Evolutionary conservation across 2,888 invertebrate genomes (phyloP), one percentile per base, ranked within the genome.

Genomic region (Eledona agricola): DNA sequence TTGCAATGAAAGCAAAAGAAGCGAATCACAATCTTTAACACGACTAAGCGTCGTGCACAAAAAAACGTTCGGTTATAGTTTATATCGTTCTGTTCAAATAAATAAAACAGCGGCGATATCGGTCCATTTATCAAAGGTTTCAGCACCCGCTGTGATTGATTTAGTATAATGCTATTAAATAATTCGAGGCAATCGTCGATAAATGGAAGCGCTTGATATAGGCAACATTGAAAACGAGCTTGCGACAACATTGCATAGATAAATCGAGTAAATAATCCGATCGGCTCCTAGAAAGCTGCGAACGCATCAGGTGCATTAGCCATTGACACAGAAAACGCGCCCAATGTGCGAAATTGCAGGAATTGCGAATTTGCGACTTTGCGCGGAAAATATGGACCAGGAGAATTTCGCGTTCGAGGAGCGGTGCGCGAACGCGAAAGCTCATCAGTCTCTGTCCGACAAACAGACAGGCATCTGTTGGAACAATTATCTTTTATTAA

Each of bases 401-500:
- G n/a, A n/a, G n/a, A 25, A 25, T 9, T 25, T 9, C 4, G 25
- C 4, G 5, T 3, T 25, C 7, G 5, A n/a, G 5, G 3, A 4
- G 7, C 6, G n/a, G 5, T 3, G 7, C 7, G 25, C n/a, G 25
- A 25, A 25, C 7, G 6, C 4, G 12, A 29, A 29, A 29, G 12
- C 11, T 20, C 9, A 35, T 20, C 20, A 11, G 10, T 10, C 7
- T 9, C 22, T 10, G 11, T 3, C 19, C 2, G 10, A 35, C 22
- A 37, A 37, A 37, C 37, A 7, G 37, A 12, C 25, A 15, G 25
- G 40, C 40, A 40, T 40, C 40, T 40, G 40, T 28, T 15, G 31
- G 32, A 15, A 28, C 43, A 23, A 45, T 45, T 45, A 46, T 35
- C 26, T 20, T 31, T 49, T 49, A 46, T 26, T 32, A 38, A 31